Percentiles rank a stretch among this genome's conserved stretches.
These are phyloP conservation scores for Pantherophis vulpinus DNA, from an alignment of 2,797 vertebrate species.

Conservation along the genomic window DNA sequence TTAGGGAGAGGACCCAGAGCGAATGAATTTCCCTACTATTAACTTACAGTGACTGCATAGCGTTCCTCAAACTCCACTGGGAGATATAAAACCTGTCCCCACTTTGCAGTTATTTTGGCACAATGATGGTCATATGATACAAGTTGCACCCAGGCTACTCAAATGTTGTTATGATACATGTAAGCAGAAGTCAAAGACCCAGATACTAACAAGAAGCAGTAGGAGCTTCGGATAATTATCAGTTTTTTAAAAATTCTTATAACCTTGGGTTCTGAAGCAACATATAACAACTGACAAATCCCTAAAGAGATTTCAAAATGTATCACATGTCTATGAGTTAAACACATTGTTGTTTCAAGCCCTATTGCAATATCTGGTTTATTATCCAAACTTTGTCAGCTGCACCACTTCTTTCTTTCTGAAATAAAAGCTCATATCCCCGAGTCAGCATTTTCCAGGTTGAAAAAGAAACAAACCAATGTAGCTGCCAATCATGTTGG, in stretches of 20 bases:
- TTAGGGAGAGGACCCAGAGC: not conserved
- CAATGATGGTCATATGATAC: not conserved
- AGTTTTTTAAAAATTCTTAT: slow-evolving; percentile 26
- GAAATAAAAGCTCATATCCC: slow-evolving; percentile 36
- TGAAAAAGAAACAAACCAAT: not conserved
- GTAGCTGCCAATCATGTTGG: not conserved
- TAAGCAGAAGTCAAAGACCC: slow-evolving; percentile 31
- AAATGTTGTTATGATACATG: not conserved
- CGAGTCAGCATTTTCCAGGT: slow-evolving; percentile 30
- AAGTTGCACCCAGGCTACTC: not conserved
- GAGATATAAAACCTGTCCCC: not conserved
- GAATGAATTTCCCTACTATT: not conserved
- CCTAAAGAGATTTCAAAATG: slow-evolving; percentile 52
- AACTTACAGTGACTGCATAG: not conserved
- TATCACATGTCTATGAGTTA: slow-evolving; percentile 33
- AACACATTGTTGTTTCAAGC: slow-evolving; percentile 50
- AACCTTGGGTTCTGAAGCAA: slow-evolving; percentile 31
- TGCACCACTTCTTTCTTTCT: slow-evolving; percentile 39
- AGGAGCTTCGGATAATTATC: slow-evolving; percentile 34
- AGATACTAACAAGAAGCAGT: not conserved
- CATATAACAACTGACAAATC: slow-evolving; percentile 37
- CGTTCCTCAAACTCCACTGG: not conserved
- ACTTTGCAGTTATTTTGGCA: not conserved
- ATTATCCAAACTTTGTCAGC: slow-evolving; percentile 53
- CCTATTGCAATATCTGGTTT: slow-evolving; percentile 41